Evolutionary conservation across 2,797 vertebrate species (phyloP).

Genomic region (Schizothorax lantsangensis): DNA sequence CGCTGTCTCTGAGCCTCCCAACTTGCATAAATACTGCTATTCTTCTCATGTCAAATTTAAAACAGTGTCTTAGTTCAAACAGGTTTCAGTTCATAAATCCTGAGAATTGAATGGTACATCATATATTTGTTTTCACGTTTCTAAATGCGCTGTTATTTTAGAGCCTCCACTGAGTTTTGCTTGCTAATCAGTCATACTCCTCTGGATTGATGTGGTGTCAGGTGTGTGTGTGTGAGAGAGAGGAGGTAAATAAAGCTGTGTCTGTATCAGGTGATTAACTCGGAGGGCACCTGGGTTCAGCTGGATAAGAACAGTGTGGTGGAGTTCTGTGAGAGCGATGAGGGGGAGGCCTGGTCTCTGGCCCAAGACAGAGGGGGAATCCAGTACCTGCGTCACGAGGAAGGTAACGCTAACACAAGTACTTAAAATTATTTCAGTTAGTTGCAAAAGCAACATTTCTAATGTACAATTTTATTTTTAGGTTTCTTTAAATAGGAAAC

Average conservation of each 20-base stretch:
- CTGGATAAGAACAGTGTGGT: slow-evolving; percentile 99
- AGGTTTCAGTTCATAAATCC: slow-evolving; percentile 12
- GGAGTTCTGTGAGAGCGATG: slow-evolving; percentile 99
- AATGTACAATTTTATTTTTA: background rate
- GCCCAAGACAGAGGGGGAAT: slow-evolving; percentile 96
- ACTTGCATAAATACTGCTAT: slow-evolving; percentile 69
- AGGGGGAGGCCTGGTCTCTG: slow-evolving; percentile 98
- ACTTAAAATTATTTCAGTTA: too few species aligned
- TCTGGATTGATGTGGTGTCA: slow-evolving; percentile 26
- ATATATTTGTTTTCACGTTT: slow-evolving; percentile 10
- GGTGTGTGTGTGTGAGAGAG: slow-evolving; percentile 40
- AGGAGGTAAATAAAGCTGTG: slow-evolving; percentile 70
- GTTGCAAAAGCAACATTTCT: background rate
- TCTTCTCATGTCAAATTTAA: slow-evolving; percentile 37
- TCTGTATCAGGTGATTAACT: slow-evolving; percentile 94
- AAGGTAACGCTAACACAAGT: slow-evolving; percentile 81
- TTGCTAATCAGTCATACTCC: background rate
- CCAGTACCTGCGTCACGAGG: slow-evolving; percentile 96
- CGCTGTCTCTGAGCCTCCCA: slow-evolving; percentile 54
- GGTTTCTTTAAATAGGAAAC: background rate
- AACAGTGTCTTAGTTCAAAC: slow-evolving; percentile 17
- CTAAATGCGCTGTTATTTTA: slow-evolving; percentile 1
- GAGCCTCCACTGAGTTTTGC: background rate
- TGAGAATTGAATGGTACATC: slow-evolving; percentile 33
- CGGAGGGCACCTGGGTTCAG: slow-evolving; percentile 98